These are phyloP conservation scores for Corydoras maculifer DNA, from an alignment of 2,113 vertebrate genomes.

Conservation along the genomic window DNA sequence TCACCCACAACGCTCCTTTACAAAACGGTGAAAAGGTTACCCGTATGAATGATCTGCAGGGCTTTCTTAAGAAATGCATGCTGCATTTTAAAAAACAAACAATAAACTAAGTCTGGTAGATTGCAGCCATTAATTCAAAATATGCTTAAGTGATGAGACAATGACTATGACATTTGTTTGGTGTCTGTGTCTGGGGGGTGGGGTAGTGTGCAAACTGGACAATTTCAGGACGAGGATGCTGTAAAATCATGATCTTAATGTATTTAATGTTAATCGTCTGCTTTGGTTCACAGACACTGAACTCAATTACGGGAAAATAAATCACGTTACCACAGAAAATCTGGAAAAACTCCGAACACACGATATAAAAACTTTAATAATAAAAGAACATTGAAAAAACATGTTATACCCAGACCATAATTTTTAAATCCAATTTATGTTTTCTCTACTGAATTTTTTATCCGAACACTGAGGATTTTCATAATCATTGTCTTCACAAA, in stretches of 20 bases:
- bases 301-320: not conserved
- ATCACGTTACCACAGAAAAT: not conserved
- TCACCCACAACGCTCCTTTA: conserved; percentile 42
- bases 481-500: no score
- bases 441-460: conserved; percentile 18
- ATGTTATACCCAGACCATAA: conserved; percentile 39
- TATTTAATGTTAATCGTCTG: not conserved
- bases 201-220: no score
- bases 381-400: conserved; percentile 36
- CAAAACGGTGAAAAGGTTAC: conserved; percentile 50
- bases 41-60: conserved; percentile 51
- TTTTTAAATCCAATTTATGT: conserved; percentile 21
- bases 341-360: not conserved
- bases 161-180: no score
- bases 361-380: conserved; percentile 16
- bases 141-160: no score
- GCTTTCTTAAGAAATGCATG: conserved; percentile 60
- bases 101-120: not conserved
- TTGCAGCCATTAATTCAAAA: no score
- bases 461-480: not conserved
- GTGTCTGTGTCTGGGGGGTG: no score
- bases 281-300: conserved; percentile 9
- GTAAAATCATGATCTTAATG: not conserved
- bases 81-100: conserved; percentile 27
- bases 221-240: not conserved